Evolutionary conservation across 2,797 vertebrate species (phyloP).

Genomic region (Sus cebifrons): DNA sequence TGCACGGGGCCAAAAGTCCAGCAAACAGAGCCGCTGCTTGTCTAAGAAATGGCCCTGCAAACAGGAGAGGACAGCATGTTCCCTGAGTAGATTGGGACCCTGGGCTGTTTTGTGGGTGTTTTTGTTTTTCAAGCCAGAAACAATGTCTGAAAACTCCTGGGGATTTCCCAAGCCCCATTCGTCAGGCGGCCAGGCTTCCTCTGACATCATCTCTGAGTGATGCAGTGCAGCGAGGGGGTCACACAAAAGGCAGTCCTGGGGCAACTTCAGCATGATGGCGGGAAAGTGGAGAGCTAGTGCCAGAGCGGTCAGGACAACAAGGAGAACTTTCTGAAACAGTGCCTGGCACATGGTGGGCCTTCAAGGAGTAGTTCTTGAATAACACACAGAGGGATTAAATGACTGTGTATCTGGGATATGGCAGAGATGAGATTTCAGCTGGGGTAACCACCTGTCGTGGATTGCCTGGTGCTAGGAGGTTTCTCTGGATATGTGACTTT

Average conservation of each 20-base stretch:
- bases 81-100: constrained; percentile 86
- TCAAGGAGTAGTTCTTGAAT: constrained; percentile 56
- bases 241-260: constrained; percentile 42
- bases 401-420: neutral
- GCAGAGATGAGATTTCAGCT: neutral
- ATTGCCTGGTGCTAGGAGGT: neutral
- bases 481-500: neutral
- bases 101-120: constrained; percentile 83
- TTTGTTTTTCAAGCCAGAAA: constrained; percentile 88
- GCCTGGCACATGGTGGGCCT: neutral
- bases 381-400: constrained; percentile 11
- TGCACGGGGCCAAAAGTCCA: constrained; percentile 88
- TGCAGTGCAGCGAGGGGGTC: constrained; percentile 66
- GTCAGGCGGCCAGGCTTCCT: constrained; percentile 81
- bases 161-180: constrained; percentile 87
- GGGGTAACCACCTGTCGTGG: neutral
- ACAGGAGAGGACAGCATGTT: constrained; percentile 90
- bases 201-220: constrained; percentile 75
- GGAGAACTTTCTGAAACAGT: constrained; percentile 34
- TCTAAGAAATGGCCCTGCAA: constrained; percentile 89
- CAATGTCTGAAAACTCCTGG: constrained; percentile 89
- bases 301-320: constrained; percentile 68
- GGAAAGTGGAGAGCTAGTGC: constrained; percentile 59
- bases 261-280: constrained; percentile 42
- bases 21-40: constrained; percentile 89